A percentile compares a stretch with the other conserved stretches of the same genome.
Conservation (phyloP, 2,797 vertebrate species). For the Anniella stebbinsi region DNA sequence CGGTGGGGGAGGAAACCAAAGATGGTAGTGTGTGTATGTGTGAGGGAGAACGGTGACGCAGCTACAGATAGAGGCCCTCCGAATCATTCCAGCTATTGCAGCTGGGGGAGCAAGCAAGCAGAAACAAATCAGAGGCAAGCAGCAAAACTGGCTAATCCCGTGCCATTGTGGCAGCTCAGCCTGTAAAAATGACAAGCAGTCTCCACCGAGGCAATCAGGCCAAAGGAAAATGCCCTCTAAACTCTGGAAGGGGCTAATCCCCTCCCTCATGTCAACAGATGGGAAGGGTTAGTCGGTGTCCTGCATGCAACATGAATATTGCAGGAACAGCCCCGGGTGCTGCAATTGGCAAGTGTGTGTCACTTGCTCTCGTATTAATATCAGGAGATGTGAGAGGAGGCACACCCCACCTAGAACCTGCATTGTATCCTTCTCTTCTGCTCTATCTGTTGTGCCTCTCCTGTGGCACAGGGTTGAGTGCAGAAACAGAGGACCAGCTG, state of each 20-base stretch:
- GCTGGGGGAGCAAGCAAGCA: slow-evolving; percentile 8
- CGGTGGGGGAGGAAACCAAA: not conserved
- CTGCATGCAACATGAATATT: slow-evolving; percentile 27
- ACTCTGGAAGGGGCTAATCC: not conserved
- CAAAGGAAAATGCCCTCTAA: slow-evolving; percentile 28
- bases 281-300: slow-evolving; percentile 20
- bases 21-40: not conserved
- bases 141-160: slow-evolving; percentile 3
- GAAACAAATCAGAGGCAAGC: slow-evolving; percentile 18
- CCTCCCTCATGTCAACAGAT: slow-evolving; percentile 11
- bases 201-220: slow-evolving; percentile 11
- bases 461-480: no score
- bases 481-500: not conserved
- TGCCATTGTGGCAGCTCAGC: not conserved
- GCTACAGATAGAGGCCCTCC: not conserved
- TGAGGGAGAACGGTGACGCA: not conserved
- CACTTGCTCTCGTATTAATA: not conserved
- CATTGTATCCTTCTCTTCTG: no score
- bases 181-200: slow-evolving; percentile 14
- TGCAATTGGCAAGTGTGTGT: not conserved
- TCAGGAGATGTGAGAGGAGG: not conserved
- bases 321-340: slow-evolving; percentile 22
- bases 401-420: not conserved
- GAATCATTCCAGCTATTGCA: not conserved
- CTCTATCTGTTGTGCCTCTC: not conserved